These are phyloP conservation scores for Podocnemis expansa DNA, from an alignment of 2,113 vertebrate genomes.

Conservation along the genomic window DNA sequence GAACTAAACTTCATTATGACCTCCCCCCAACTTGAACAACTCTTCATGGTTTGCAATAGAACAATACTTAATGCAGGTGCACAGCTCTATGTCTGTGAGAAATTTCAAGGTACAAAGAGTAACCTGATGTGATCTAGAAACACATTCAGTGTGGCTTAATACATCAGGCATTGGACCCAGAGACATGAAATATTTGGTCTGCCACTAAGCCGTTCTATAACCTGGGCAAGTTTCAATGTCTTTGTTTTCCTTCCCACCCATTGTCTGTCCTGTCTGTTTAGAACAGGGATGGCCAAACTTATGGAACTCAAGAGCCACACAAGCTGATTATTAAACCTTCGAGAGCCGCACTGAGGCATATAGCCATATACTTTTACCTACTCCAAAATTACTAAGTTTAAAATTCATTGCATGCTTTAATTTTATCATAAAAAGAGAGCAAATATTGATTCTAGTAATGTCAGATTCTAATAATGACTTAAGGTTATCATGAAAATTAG, in stretches of 20 bases:
- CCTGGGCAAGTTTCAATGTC: not conserved
- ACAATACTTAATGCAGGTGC: not conserved
- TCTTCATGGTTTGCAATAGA: not conserved
- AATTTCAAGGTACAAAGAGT: not conserved
- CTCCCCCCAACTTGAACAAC: not conserved
- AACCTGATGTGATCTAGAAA: not conserved
- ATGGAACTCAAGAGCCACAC: too few species aligned
- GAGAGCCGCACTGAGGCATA: too few species aligned
- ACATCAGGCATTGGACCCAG: not conserved
- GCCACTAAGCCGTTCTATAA: not conserved
- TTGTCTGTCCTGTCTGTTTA: not conserved
- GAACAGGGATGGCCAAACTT: too few species aligned
- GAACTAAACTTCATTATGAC: rapidly evolving
- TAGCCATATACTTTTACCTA: too few species aligned
- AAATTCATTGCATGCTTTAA: too few species aligned
- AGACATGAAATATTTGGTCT: not conserved
- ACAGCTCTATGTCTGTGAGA: not conserved
- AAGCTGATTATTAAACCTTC: too few species aligned
- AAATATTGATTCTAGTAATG: too few species aligned
- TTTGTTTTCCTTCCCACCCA: not conserved
- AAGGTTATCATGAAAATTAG: too few species aligned
- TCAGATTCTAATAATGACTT: too few species aligned
- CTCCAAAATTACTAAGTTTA: too few species aligned
- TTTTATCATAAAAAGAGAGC: too few species aligned
- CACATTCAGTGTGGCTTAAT: not conserved